Evolutionary conservation across 2,888 invertebrate genomes (phyloP).

Genomic region (Proisotoma minuta): DNA sequence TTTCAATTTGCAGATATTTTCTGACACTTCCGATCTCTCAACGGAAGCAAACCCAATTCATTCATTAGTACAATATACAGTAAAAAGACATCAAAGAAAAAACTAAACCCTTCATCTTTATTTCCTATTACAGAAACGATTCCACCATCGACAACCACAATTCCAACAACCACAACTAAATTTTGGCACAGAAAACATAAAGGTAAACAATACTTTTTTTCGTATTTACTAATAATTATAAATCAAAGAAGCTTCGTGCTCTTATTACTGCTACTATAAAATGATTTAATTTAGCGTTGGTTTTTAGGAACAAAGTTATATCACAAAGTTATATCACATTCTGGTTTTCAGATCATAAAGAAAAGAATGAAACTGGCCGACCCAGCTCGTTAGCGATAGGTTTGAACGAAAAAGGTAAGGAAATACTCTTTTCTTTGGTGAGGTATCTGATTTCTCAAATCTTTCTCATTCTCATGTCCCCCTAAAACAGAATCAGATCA

Average conservation of each 20-base stretch:
- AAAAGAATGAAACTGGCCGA: conserved; percentile 57
- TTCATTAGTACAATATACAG: too few species aligned
- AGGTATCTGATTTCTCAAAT: conserved; percentile 12
- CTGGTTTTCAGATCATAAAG: conserved; percentile 8
- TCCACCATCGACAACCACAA: conserved; percentile 74
- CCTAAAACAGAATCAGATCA: background rate
- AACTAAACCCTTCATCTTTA: too few species aligned
- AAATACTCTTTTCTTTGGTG: conserved; percentile 20
- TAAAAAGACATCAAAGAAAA: too few species aligned
- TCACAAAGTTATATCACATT: background rate
- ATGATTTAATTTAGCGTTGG: too few species aligned
- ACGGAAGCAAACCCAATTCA: too few species aligned
- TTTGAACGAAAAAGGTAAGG: conserved; percentile 57
- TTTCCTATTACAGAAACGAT: conserved; percentile 62
- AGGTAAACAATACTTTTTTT: conserved; percentile 31
- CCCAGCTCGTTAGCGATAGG: conserved; percentile 63
- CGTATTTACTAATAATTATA: too few species aligned
- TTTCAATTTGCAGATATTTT: too few species aligned
- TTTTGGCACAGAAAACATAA: conserved; percentile 50
- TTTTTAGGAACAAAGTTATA: background rate
- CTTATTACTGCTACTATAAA: too few species aligned
- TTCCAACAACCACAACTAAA: conserved; percentile 65
- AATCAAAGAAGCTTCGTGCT: too few species aligned
- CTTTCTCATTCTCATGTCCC: conserved; percentile 10
- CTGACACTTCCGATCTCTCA: too few species aligned